Percentiles rank a stretch among this genome's conserved stretches.
These are phyloP conservation scores for Caloenas nicobarica DNA, from an alignment of 2,113 vertebrate genomes.

Conservation along the genomic window DNA sequence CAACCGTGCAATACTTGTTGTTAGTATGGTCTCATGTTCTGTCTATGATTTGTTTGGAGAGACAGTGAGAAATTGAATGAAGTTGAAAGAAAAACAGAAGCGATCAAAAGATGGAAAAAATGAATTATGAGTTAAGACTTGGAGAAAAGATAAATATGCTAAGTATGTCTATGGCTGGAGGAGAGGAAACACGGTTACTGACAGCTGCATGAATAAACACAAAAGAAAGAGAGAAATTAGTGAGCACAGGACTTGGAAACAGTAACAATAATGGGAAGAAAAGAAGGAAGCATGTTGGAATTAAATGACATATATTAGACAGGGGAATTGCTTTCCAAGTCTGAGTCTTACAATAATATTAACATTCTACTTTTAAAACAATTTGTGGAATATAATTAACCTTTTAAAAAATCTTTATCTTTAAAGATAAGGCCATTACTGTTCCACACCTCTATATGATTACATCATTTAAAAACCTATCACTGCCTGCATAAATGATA, in stretches of 20 bases:
- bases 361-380: conserved; percentile 43
- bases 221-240: not conserved
- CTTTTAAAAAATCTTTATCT: conserved; percentile 51
- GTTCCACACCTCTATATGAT: conserved; percentile 36
- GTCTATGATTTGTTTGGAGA: not conserved
- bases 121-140: not conserved
- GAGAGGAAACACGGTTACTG: not conserved
- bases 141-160: not conserved
- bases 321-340: not conserved
- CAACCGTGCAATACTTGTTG: not conserved
- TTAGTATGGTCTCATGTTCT: not conserved
- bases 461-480: conserved; percentile 43
- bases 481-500: conserved; percentile 7
- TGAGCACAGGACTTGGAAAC: not conserved
- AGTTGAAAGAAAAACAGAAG: not conserved
- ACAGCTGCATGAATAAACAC: not conserved
- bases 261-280: not conserved
- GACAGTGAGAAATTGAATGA: not conserved
- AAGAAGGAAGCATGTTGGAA: not conserved
- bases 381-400: conserved; percentile 51
- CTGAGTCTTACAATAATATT: conserved; percentile 26
- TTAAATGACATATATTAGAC: not conserved
- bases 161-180: not conserved
- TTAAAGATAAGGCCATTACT: conserved; percentile 31
- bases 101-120: not conserved